phyloP scores from a whole-genome alignment of 2,797 vertebrate genomes.

The Syngnathus rostellatus region DNA sequence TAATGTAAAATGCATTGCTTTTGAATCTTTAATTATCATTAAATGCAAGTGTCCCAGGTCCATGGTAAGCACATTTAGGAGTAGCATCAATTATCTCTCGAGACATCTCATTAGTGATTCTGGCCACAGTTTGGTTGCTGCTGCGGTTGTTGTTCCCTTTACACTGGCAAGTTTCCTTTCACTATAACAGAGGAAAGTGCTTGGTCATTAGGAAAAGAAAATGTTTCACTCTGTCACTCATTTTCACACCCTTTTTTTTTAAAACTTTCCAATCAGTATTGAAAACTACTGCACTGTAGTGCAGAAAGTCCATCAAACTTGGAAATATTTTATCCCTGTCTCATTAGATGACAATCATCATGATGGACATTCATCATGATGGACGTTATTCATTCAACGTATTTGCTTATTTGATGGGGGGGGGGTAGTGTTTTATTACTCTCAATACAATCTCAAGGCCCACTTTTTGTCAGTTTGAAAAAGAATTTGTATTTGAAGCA shows the following conservation, averaged over 20 bases:
- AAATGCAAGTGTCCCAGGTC: conserved; percentile 37
- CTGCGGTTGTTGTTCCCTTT: conserved; percentile 26
- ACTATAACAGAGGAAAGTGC: conserved; percentile 63
- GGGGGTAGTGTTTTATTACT: conserved; percentile 13
- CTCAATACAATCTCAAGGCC: conserved; percentile 23
- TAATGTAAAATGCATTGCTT: conserved; percentile 59
- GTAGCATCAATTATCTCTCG: conserved; percentile 50
- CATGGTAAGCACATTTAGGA: conserved; percentile 48
- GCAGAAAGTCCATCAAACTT: neutral
- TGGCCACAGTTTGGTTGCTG: conserved; percentile 41
- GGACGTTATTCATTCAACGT: conserved; percentile 29
- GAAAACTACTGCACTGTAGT: neutral
- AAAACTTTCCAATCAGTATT: neutral
- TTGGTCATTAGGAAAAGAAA: conserved; percentile 48
- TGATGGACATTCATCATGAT: too few species aligned
- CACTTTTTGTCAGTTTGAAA: conserved; percentile 28
- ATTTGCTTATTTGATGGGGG: conserved; percentile 33
- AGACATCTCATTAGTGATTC: conserved; percentile 61
- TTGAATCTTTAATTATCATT: conserved; percentile 65
- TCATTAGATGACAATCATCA: neutral
- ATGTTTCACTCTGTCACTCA: neutral
- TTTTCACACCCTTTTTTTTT: too few species aligned
- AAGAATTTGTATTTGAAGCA: conserved; percentile 42
- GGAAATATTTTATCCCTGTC: neutral
- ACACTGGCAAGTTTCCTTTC: conserved; percentile 34